Base-by-base conservation (phyloP, 2,113 vertebrate genomes). In the Gulo gulo region DNA sequence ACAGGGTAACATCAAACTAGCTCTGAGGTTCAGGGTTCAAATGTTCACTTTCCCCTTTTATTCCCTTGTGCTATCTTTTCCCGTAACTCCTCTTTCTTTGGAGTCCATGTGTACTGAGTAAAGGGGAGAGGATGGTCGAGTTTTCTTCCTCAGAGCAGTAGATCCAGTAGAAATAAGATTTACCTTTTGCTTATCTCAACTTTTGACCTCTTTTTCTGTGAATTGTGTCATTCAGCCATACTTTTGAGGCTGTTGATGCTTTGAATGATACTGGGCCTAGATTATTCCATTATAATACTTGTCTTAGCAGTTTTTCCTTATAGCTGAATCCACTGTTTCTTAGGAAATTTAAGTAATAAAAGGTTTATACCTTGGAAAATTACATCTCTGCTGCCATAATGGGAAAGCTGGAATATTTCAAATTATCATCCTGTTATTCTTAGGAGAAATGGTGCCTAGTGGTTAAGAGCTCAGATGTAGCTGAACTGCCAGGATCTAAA, bases 201-300 rank as follows among this genome's bases (percentile, higher is more conserved):
- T 96, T 93, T 42, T 47, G 31, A 14, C 47, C 61, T 67, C 65
- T 94, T 71, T 84, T 29, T 93, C 34, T 18, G 18, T 47, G 91
- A 50, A 74, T 26, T 50, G 26, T 80, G 57, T 61, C 71, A 63
- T 92, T 93, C 18, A 93, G 47, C 63, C 63, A n/a, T 36, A 67
- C 36, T 85, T 69, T 45, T 29, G n/a, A 95, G 50, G 55, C 34
- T 83, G 67, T 69, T 61, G 47, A n/a, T 31, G 79, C 20, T 89
- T 95, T 94, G 65, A 91, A 74, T 81, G 81, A 84, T 92, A n/a
- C 12, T 39, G 59, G 79, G 26, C 90, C 93, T 94, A 63, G 31
- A 50, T 94, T 89, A 67, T 21, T 55, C 65, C n/a, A 7, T 42
- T 67, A 9, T 88, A 26, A 31, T 24, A 57, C 24, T 63, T 5